Conservation (phyloP, 2,888 invertebrate species). For the Bruchidius siliquastri region DNA sequence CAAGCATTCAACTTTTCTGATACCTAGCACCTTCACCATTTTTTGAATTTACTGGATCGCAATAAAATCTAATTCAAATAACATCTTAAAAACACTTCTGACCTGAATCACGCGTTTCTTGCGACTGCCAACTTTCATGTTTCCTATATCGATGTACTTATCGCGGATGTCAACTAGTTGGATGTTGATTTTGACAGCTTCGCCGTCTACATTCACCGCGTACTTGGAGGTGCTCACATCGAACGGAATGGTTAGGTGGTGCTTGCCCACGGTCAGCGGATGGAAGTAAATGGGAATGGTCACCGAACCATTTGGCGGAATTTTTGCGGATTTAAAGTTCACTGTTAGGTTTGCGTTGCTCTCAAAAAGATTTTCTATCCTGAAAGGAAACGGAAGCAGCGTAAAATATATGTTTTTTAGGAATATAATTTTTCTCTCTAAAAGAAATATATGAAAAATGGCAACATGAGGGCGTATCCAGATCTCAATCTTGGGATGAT, state of each 20-base stretch:
- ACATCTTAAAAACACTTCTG: background rate
- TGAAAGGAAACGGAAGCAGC: conserved; percentile 33
- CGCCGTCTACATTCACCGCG: conserved; percentile 53
- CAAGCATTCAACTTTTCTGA: no score
- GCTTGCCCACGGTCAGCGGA: conserved; percentile 51
- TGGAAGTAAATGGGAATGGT: conserved; percentile 54
- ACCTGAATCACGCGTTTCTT: conserved; percentile 53
- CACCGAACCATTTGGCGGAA: conserved; percentile 47
- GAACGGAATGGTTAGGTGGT: conserved; percentile 52
- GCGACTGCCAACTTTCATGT: conserved; percentile 48
- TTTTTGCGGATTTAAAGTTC: conserved; percentile 45
- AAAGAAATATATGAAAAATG: no score
- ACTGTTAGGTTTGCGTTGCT: conserved; percentile 52
- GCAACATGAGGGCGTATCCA: no score
- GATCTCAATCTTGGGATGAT: no score
- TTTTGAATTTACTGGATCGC: no score
- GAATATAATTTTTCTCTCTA: no score
- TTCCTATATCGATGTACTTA: conserved; percentile 45
- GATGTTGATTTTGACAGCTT: conserved; percentile 49
- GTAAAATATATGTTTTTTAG: no score
- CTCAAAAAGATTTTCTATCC: conserved; percentile 52
- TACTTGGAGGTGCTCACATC: conserved; percentile 53
- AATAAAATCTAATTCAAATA: no score
- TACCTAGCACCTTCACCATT: no score
- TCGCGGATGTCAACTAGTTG: conserved; percentile 41